These are phyloP conservation scores for Nasua narica DNA, from an alignment of 2,797 vertebrate genomes.

Conservation along the genomic window DNA sequence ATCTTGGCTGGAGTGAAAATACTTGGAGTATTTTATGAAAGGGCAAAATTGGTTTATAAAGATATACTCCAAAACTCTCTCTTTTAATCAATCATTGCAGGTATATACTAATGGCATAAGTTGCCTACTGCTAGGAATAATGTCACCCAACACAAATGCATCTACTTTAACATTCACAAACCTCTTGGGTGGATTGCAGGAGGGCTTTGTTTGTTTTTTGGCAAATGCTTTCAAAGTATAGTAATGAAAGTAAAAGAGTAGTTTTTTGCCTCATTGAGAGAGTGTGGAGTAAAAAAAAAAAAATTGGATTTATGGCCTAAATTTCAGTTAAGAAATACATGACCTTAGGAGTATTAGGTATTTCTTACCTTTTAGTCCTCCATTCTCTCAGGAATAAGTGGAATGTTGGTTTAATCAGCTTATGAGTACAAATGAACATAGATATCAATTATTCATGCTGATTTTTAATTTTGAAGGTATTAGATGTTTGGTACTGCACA, in stretches of 20 bases:
- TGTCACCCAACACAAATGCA: background rate
- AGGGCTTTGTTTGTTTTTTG: background rate
- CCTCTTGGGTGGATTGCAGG: background rate
- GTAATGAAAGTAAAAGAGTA: background rate
- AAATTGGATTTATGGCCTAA: background rate
- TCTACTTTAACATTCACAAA: background rate
- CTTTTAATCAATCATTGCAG: background rate
- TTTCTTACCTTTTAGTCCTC: background rate
- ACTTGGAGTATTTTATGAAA: background rate
- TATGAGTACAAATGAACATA: conserved; percentile 30
- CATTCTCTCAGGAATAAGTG: background rate
- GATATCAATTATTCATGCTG: conserved; percentile 23
- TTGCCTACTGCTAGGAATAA: background rate
- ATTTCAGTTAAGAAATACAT: background rate
- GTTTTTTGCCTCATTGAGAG: background rate
- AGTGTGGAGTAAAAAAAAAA: background rate
- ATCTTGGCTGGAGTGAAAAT: background rate
- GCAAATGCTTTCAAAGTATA: background rate
- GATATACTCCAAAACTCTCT: background rate
- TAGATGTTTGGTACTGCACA: background rate
- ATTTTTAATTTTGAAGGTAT: conserved; percentile 37
- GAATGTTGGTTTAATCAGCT: conserved; percentile 33
- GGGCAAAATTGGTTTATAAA: background rate
- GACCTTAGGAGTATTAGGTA: background rate
- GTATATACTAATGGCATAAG: background rate